A percentile compares a stretch with the other conserved stretches of the same genome.
These are phyloP conservation scores for Diceros bicornis DNA, from an alignment of 2,797 vertebrate genomes.

Conservation along the genomic window DNA sequence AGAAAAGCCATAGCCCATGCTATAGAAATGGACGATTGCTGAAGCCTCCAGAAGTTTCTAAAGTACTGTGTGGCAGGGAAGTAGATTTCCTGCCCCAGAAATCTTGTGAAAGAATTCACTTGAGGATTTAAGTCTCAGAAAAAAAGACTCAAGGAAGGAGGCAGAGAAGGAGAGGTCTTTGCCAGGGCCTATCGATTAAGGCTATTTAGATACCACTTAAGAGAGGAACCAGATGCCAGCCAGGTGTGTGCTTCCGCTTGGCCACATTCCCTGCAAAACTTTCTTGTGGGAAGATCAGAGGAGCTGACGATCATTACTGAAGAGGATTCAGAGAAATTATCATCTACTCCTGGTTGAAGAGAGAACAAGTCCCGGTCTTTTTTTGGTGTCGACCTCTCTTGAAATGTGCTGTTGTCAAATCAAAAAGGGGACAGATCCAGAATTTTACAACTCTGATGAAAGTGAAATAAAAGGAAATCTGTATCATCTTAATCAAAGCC, in stretches of 20 bases:
- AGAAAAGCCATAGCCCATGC: background rate
- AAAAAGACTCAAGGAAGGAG: slow-evolving; percentile 86
- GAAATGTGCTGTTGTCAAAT: slow-evolving; percentile 90
- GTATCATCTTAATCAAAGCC: slow-evolving; percentile 92
- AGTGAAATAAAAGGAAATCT: slow-evolving; percentile 86
- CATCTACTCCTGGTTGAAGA: slow-evolving; percentile 86
- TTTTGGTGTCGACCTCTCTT: slow-evolving; percentile 88
- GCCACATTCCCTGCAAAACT: slow-evolving; percentile 87
- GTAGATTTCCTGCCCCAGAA: slow-evolving; percentile 88
- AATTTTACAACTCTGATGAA: slow-evolving; percentile 89
- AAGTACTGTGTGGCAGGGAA: slow-evolving; percentile 84
- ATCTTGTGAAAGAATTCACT: slow-evolving; percentile 87
- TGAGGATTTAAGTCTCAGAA: slow-evolving; percentile 87
- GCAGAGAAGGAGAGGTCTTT: slow-evolving; percentile 84
- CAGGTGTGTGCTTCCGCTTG: slow-evolving; percentile 87
- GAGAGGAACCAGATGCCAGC: slow-evolving; percentile 86
- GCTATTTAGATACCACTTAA: slow-evolving; percentile 89
- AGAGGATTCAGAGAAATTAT: slow-evolving; percentile 90
- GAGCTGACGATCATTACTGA: slow-evolving; percentile 87
- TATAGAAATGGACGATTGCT: slow-evolving; percentile 64
- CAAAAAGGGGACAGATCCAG: slow-evolving; percentile 88
- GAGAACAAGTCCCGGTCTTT: slow-evolving; percentile 88
- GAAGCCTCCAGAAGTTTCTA: slow-evolving; percentile 83
- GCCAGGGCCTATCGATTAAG: slow-evolving; percentile 86
- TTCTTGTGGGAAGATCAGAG: slow-evolving; percentile 89